Conservation (phyloP, 2,888 invertebrate species). For the Cerastoderma edule region DNA sequence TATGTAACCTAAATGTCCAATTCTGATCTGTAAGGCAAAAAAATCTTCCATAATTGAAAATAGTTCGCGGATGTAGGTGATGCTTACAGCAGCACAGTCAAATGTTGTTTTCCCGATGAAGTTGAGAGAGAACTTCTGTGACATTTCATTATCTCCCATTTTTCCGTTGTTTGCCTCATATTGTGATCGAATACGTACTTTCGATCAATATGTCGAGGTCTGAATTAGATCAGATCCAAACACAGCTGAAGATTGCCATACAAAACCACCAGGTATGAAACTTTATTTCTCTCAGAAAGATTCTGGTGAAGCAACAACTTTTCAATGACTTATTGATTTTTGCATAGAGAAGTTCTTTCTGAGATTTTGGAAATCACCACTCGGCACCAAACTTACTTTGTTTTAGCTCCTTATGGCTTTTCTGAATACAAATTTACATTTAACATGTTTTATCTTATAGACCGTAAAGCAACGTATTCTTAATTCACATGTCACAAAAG, state of each 20-base stretch:
- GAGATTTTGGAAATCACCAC: conserved; percentile 13
- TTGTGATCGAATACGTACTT: background rate
- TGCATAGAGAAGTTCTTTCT: conserved; percentile 6
- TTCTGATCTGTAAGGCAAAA: too few relatives aligned
- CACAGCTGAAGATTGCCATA: conserved; percentile 80
- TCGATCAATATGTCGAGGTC: conserved; percentile 67
- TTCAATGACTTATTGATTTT: conserved; percentile 51
- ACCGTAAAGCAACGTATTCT: background rate
- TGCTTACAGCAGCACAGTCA: conserved; percentile 11
- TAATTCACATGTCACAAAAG: conserved; percentile 2
- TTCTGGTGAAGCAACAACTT: conserved; percentile 46
- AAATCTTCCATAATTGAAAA: conserved; percentile 31
- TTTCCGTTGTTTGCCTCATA: background rate
- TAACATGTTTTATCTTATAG: too few relatives aligned
- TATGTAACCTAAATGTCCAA: too few relatives aligned
- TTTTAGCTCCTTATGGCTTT: too few relatives aligned
- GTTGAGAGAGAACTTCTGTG: conserved; percentile 30
- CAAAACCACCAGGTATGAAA: conserved; percentile 81
- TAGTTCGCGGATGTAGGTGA: conserved; percentile 25
- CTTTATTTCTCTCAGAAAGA: conserved; percentile 27
- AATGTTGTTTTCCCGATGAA: conserved; percentile 29
- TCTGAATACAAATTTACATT: too few relatives aligned
- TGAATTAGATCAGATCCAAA: conserved; percentile 79
- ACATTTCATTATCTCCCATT: conserved; percentile 10
- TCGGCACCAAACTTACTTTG: too few relatives aligned